Evolutionary conservation across 2,797 vertebrate genomes (phyloP).

Genomic region (Xenopus petersii): DNA sequence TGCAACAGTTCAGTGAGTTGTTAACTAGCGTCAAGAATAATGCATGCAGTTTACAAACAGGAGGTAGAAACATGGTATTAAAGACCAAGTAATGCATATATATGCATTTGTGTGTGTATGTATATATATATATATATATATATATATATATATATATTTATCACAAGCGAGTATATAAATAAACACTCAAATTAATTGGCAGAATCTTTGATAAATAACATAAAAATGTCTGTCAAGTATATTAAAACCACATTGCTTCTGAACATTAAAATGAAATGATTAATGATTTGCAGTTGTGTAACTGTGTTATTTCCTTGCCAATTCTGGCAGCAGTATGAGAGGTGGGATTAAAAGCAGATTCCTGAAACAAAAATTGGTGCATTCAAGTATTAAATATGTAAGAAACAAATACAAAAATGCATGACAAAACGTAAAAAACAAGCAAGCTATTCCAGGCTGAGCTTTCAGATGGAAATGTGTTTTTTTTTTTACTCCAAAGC

Average conservation of each 20-base stretch:
- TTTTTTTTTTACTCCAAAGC: too few species aligned
- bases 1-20: slow-evolving; percentile 67
- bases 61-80: slow-evolving; percentile 83
- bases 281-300: slow-evolving; percentile 62
- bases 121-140: too few species aligned
- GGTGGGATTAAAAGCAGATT: slow-evolving; percentile 61
- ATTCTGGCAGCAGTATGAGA: slow-evolving; percentile 55
- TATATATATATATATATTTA: slow-evolving; percentile 5
- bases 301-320: slow-evolving; percentile 53
- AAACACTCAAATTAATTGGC: slow-evolving; percentile 69
- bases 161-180: slow-evolving; percentile 66
- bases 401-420: slow-evolving; percentile 53
- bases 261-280: slow-evolving; percentile 27
- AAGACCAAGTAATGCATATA: slow-evolving; percentile 78
- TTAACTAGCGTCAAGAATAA: slow-evolving; percentile 70
- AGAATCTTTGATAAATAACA: slow-evolving; percentile 76
- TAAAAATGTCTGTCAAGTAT: slow-evolving; percentile 68
- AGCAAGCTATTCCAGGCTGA: slow-evolving; percentile 55
- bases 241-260: slow-evolving; percentile 51
- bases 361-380: slow-evolving; percentile 53
- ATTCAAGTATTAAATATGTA: slow-evolving; percentile 74
- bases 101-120: slow-evolving; percentile 12
- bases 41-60: slow-evolving; percentile 78
- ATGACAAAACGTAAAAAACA: slow-evolving; percentile 39
- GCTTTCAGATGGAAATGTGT: too few species aligned